phyloP scores from a whole-genome alignment of 2,888 invertebrate genomes.

The Noctua comes region DNA sequence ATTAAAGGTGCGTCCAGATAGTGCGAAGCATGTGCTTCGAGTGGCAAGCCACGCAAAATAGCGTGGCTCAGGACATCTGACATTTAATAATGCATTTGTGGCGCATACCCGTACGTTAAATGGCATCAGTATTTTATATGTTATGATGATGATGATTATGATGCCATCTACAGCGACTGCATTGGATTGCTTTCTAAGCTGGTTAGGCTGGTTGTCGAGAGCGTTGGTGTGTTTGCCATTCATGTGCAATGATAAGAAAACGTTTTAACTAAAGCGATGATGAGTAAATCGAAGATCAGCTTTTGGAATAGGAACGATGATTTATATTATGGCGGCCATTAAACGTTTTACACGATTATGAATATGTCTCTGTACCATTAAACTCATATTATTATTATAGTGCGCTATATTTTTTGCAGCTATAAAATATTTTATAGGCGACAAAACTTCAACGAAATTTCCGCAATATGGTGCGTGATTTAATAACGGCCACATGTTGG shows the following conservation, averaged over 20 bases:
- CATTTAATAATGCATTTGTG: background rate
- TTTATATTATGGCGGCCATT: background rate
- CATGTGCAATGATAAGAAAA: background rate
- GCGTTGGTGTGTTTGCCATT: background rate
- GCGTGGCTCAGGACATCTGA: background rate
- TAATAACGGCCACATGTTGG: slow-evolving; percentile 74
- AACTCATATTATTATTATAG: slow-evolving; percentile 65
- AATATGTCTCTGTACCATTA: slow-evolving; percentile 55
- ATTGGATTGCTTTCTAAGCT: background rate
- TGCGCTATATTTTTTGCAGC: slow-evolving; percentile 62
- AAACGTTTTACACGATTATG: slow-evolving; percentile 46
- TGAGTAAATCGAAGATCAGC: background rate
- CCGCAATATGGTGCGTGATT: slow-evolving; percentile 76
- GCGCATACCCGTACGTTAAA: background rate
- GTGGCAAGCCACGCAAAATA: background rate
- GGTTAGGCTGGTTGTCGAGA: background rate
- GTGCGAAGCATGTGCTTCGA: background rate
- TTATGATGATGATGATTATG: background rate
- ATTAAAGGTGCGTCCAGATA: background rate
- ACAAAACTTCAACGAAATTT: slow-evolving; percentile 71
- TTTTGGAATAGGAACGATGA: background rate
- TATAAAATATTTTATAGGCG: slow-evolving; percentile 73
- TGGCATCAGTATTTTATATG: background rate
- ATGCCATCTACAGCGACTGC: background rate
- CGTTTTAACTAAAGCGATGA: background rate